phyloP scores from a whole-genome alignment of 2,113 vertebrate genomes.

The Oreochromis aureus region DNA sequence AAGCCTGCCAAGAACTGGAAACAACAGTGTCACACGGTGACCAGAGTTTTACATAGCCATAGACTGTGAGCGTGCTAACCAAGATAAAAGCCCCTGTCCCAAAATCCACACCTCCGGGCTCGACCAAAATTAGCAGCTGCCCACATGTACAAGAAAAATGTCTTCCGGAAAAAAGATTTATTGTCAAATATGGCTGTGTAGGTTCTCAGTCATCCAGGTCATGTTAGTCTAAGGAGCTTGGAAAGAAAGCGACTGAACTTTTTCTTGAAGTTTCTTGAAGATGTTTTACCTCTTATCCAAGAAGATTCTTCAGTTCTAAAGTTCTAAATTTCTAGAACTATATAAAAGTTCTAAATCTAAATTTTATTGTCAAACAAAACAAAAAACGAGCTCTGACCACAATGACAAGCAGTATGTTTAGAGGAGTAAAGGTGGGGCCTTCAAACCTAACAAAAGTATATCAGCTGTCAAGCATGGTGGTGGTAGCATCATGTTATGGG shows the following conservation, averaged over 20 bases:
- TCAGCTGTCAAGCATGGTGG: not conserved
- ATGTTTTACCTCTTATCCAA: not conserved
- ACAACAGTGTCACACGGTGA: not conserved
- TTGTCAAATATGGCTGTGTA: not conserved
- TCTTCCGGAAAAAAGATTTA: not conserved
- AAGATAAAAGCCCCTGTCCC: not conserved
- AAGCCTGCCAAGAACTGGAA: fast-evolving
- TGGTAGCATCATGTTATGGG: not conserved
- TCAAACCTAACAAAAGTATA: not conserved
- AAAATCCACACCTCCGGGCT: not conserved
- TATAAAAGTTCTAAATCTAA: not conserved
- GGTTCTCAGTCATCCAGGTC: not conserved
- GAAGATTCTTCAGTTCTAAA: not conserved
- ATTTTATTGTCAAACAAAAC: not conserved
- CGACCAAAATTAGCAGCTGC: not conserved
- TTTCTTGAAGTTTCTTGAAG: not conserved
- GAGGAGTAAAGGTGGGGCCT: not conserved
- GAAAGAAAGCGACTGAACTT: fast-evolving
- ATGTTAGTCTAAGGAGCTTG: not conserved
- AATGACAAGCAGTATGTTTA: not conserved
- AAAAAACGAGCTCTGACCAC: fast-evolving
- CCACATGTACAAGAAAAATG: not conserved
- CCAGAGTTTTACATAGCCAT: not conserved
- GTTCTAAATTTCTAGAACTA: not conserved
- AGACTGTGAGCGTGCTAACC: not conserved